Evolutionary conservation across 2,113 vertebrate genomes (phyloP), one percentile per base, ranked within the genome.

Genomic region (Gambusia affinis): DNA sequence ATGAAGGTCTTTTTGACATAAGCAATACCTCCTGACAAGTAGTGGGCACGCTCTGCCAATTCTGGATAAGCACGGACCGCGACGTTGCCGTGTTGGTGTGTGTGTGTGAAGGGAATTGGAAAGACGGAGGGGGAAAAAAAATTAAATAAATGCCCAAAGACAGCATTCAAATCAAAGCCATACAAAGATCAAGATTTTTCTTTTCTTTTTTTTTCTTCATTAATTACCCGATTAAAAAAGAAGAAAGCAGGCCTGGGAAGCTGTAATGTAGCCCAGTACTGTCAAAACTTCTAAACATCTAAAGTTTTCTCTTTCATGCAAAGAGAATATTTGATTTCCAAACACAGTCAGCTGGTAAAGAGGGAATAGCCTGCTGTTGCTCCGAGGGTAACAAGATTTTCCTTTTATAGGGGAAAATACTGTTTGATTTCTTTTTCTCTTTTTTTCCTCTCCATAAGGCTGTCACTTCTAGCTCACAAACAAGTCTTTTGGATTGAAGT

Each of bases 311-410:
- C 69, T 85, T 80, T 81, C 33, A 67, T 80, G 76, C 51, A 89
- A 82, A 87, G 84, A 83, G 78, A 89, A 87, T 85, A 81, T 85
- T 86, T 86, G 72, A 88, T 88, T 72, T 81, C 68, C 74, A 73
- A 79, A 72, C 65, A 60, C 75, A 78, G 72, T 64, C 73, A 44
- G 82, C 47, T 82, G 75, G 69, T 72, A 79, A 65, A 57, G 63
- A 42, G 87, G 81, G 75, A 83, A 71, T 64, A 66, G 30, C 33
- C 37, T 3, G 1, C 71, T 51, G 64, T 66, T 73, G 65, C 73
- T 85, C 27, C 80, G 47, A 33, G 80, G 44, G 39, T 24, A 81
- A 72, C 69, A 77, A 74, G 75, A 74, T 33, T 63, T 69, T 72
- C 72, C 35, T 75, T 75, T 81, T 12, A 60, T 44, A 51, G 60